A percentile compares a stretch with the other conserved stretches of the same genome.
phyloP scores from a whole-genome alignment of 2,113 vertebrate species.

The Mionectes macconnelli region DNA sequence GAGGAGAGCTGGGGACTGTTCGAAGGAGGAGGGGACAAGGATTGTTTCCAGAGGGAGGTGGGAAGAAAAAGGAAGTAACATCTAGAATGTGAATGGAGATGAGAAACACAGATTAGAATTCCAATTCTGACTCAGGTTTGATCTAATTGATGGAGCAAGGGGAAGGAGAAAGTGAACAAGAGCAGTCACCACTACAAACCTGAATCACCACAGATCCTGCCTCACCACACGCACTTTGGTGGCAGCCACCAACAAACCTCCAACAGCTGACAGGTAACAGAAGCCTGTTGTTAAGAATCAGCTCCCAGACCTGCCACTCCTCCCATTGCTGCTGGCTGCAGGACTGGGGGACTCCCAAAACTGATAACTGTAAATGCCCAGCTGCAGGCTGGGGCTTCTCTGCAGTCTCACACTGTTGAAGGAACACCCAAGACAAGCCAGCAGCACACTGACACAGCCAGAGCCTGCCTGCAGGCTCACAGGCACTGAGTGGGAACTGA shows the following conservation, averaged over 20 bases:
- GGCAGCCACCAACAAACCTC: background rate
- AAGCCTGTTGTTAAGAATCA: background rate
- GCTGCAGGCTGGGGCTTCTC: background rate
- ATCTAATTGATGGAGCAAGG: background rate
- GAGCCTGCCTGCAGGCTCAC: background rate
- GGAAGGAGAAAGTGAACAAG: background rate
- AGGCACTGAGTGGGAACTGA: background rate
- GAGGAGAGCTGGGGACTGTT: background rate
- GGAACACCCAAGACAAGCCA: background rate
- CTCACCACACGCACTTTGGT: background rate
- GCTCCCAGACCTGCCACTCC: background rate
- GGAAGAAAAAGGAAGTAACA: background rate
- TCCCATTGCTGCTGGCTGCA: background rate
- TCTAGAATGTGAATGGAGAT: background rate
- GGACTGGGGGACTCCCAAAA: background rate
- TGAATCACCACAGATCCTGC: background rate
- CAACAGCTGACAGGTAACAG: rapidly evolving
- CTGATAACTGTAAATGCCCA: background rate
- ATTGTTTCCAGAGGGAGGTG: background rate
- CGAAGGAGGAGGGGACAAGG: background rate
- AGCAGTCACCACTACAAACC: background rate
- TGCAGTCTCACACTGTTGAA: background rate
- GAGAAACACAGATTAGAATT: background rate
- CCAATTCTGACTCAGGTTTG: background rate
- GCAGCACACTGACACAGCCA: background rate